Conservation (phyloP, 2,888 invertebrate species). For the Acanthosepion esculentum region DNA sequence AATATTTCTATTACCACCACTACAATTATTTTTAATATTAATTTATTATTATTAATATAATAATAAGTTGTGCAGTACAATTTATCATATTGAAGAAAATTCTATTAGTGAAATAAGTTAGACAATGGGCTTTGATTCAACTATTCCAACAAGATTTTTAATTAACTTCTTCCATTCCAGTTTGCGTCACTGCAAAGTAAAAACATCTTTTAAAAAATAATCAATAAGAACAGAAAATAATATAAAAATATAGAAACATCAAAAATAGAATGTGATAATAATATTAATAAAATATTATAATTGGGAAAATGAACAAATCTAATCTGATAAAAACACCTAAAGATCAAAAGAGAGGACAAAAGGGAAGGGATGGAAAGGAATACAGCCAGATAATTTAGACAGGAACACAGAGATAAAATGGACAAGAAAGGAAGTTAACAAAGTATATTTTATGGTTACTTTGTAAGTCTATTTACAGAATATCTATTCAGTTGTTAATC, state of each 20-base stretch:
- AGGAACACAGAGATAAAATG: too few species aligned
- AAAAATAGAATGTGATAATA: not conserved
- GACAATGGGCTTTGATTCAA: not conserved
- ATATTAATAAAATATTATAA: too few species aligned
- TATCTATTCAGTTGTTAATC: too few species aligned
- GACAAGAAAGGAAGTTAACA: too few species aligned
- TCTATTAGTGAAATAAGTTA: not conserved
- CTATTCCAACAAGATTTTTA: not conserved
- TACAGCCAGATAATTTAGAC: not conserved
- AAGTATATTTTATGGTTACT: too few species aligned
- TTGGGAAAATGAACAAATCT: not conserved
- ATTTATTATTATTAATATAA: not conserved
- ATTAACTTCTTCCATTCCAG: not conserved
- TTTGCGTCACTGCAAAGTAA: not conserved
- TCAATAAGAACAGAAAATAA: too few species aligned
- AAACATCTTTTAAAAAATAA: not conserved
- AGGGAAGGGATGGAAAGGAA: not conserved
- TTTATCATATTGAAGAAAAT: not conserved
- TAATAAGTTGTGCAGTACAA: not conserved
- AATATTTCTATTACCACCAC: not conserved
- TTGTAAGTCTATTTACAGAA: too few species aligned
- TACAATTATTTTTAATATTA: too few species aligned
- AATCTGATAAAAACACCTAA: not conserved
- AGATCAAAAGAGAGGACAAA: not conserved
- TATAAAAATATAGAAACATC: not conserved